Evolutionary conservation across 2,888 invertebrate species (phyloP).

Genomic region (Fragum sueziense): DNA sequence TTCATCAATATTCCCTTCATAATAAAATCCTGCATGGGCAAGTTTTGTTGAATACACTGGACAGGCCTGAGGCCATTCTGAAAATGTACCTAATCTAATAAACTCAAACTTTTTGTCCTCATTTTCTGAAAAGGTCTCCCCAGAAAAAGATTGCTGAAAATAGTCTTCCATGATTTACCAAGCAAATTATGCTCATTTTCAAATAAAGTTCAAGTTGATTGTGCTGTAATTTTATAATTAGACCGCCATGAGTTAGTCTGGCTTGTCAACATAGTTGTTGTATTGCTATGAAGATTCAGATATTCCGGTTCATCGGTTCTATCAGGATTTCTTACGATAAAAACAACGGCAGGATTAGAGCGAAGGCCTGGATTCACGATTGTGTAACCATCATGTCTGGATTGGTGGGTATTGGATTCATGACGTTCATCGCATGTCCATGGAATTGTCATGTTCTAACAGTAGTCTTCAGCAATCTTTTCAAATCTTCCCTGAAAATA

Average conservation of each 20-base stretch:
- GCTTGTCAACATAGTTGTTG: background rate
- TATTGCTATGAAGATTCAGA: slow-evolving; percentile 36
- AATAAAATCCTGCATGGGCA: slow-evolving; percentile 95
- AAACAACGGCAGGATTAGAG: background rate
- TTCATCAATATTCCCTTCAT: slow-evolving; percentile 89
- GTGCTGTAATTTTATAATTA: background rate
- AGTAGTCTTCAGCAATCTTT: too few species aligned
- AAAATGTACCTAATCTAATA: slow-evolving; percentile 55
- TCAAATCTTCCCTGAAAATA: too few species aligned
- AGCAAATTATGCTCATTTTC: background rate
- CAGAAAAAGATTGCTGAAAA: slow-evolving; percentile 38
- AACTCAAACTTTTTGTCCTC: slow-evolving; percentile 62
- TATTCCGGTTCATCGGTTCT: slow-evolving; percentile 24
- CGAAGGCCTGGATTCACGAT: too few species aligned
- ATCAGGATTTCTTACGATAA: slow-evolving; percentile 1
- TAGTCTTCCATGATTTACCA: slow-evolving; percentile 42
- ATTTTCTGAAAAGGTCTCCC: slow-evolving; percentile 36
- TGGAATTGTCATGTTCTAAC: too few species aligned
- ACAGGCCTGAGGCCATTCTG: slow-evolving; percentile 87
- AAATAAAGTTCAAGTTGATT: background rate
- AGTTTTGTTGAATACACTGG: slow-evolving; percentile 82
- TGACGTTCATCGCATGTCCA: too few species aligned
- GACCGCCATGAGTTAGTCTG: background rate
- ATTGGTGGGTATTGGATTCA: too few species aligned
- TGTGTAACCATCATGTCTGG: too few species aligned